These are phyloP conservation scores for Heloderma charlesbogerti DNA, from an alignment of 2,113 vertebrate genomes.

Conservation along the genomic window DNA sequence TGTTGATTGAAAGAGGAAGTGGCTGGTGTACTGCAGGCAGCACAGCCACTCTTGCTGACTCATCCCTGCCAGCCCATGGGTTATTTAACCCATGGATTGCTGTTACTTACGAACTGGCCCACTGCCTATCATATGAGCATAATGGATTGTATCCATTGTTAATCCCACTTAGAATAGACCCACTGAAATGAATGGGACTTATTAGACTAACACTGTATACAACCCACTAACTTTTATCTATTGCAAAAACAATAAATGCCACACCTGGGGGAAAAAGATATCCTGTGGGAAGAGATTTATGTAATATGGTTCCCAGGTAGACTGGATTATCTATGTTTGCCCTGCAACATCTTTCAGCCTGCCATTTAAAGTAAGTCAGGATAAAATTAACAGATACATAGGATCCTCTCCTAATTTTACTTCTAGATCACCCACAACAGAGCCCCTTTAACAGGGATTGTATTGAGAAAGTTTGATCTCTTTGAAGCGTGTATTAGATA, in stretches of 20 bases:
- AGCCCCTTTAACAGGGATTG: background rate
- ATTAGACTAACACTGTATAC: too few relatives aligned
- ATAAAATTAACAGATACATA: background rate
- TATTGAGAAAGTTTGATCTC: background rate
- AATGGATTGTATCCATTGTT: background rate
- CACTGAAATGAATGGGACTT: too few relatives aligned
- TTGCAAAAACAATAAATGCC: background rate
- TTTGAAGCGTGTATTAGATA: constrained; percentile 4
- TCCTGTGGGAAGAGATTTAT: background rate
- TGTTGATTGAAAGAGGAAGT: too few relatives aligned
- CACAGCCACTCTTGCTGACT: too few relatives aligned
- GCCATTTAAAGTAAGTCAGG: background rate
- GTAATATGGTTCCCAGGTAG: background rate
- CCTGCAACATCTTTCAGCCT: background rate
- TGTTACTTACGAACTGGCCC: too few relatives aligned
- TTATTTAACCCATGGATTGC: too few relatives aligned
- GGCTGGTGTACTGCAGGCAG: too few relatives aligned
- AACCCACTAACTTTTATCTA: too few relatives aligned
- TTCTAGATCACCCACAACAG: background rate
- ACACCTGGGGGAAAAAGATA: background rate
- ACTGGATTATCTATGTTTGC: background rate
- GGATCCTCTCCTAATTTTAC: background rate
- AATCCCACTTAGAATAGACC: too few relatives aligned
- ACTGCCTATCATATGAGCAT: too few relatives aligned
- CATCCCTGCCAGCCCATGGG: too few relatives aligned